A percentile compares a stretch with the other conserved stretches of the same genome.
These are phyloP conservation scores for Octonoba sinensis DNA, from an alignment of 2,888 invertebrate genomes.

Conservation along the genomic window DNA sequence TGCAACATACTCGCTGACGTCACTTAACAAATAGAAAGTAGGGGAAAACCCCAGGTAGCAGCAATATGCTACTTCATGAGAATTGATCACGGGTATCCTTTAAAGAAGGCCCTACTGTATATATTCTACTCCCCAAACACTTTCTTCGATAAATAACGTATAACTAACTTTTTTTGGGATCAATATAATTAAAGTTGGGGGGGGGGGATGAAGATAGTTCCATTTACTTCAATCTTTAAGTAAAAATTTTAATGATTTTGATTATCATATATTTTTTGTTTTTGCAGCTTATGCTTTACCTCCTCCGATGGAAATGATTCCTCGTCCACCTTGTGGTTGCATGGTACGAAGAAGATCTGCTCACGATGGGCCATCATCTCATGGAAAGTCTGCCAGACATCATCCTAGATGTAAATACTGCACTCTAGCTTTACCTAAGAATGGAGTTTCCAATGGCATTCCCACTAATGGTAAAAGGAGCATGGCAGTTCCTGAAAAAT, in stretches of 20 bases:
- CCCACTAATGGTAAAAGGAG: conserved; percentile 20
- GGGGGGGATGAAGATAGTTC: too few relatives aligned
- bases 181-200: too few relatives aligned
- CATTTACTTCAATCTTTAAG: too few relatives aligned
- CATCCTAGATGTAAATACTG: conserved; percentile 50
- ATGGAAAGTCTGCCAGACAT: conserved; percentile 9
- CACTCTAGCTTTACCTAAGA: conserved; percentile 7
- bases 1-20: too few relatives aligned
- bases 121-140: too few relatives aligned
- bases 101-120: too few relatives aligned
- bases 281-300: conserved; percentile 36
- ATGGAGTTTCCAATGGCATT: conserved; percentile 27
- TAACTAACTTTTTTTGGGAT: too few relatives aligned
- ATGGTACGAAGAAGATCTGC: conserved; percentile 33
- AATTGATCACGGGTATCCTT: too few relatives aligned
- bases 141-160: too few relatives aligned
- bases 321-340: conserved; percentile 39
- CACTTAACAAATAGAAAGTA: too few relatives aligned
- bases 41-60: too few relatives aligned
- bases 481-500: conserved; percentile 29
- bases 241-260: background rate
- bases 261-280: background rate
- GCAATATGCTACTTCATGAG: too few relatives aligned
- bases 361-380: conserved; percentile 28
- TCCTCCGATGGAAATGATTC: conserved; percentile 30